A percentile compares a stretch with the other conserved stretches of the same genome.
Conservation (phyloP, 2,113 vertebrate genomes). For the Petaurus breviceps region DNA sequence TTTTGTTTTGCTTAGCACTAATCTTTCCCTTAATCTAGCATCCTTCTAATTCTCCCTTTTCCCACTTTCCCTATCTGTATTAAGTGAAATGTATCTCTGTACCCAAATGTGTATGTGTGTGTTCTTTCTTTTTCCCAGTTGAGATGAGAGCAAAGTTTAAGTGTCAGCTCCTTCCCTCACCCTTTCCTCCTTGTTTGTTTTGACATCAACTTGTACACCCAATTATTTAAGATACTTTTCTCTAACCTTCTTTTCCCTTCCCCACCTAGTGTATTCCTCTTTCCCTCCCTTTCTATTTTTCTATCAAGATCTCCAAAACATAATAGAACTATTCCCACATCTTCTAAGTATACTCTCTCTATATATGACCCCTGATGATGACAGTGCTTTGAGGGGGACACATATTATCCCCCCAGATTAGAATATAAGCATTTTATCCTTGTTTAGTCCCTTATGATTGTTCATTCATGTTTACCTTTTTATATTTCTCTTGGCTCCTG, state of each 20-base stretch:
- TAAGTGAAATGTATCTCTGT: not conserved
- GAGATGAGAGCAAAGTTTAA: not conserved
- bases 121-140: not conserved
- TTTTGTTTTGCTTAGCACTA: not conserved
- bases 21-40: not conserved
- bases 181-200: not conserved
- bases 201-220: not conserved
- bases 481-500: not conserved
- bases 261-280: not conserved
- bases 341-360: not conserved
- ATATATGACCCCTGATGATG: not conserved
- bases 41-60: not conserved
- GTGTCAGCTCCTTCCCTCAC: not conserved
- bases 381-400: not conserved
- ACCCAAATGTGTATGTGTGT: not conserved
- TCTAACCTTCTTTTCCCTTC: not conserved
- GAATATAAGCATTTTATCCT: not conserved
- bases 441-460: not conserved
- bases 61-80: not conserved
- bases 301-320: not conserved
- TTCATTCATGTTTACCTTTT: not conserved
- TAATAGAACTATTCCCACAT: not conserved
- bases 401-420: not conserved
- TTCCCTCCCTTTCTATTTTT: not conserved
- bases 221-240: not conserved